These are phyloP conservation scores for Paracanthobrama guichenoti DNA, from an alignment of 2,113 vertebrate genomes.

Conservation along the genomic window DNA sequence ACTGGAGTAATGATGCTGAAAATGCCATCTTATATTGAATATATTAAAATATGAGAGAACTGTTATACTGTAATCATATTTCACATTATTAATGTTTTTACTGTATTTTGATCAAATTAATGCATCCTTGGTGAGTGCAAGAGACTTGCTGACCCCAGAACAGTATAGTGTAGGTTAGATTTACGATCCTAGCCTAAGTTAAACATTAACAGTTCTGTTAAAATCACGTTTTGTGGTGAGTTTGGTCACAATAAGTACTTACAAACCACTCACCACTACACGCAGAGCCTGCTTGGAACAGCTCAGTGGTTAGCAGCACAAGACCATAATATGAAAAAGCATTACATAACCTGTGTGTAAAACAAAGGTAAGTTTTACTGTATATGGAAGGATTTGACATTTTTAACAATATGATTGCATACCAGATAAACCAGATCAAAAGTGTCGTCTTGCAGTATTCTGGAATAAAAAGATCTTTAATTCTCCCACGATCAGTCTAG, in stretches of 20 bases:
- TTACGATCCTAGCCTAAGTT: not conserved
- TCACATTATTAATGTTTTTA: not conserved
- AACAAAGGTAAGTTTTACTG: not conserved
- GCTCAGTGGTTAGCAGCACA: conserved; percentile 94
- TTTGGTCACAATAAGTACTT: not conserved
- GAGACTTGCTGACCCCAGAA: not conserved
- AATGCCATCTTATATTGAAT: not conserved
- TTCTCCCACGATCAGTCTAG: conserved; percentile 93
- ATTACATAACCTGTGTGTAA: conserved; percentile 88
- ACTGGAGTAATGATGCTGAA: too few species aligned
- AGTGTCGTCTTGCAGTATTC: conserved; percentile 92
- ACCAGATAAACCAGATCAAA: conserved; percentile 99
- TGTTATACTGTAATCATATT: not conserved
- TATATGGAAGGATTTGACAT: not conserved
- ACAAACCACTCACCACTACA: conserved; percentile 87
- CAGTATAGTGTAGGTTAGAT: not conserved
- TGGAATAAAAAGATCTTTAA: conserved; percentile 92
- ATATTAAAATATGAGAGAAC: not conserved
- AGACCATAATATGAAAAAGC: conserved; percentile 98
- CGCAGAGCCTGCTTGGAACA: conserved; percentile 92
- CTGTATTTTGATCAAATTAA: not conserved
- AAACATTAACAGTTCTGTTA: not conserved
- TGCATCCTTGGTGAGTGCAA: not conserved
- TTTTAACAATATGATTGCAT: conserved; percentile 30
- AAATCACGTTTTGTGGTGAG: not conserved